These are phyloP conservation scores for Chrysotoxum bicinctum DNA, from an alignment of 2,888 invertebrate genomes.

Conservation along the genomic window DNA sequence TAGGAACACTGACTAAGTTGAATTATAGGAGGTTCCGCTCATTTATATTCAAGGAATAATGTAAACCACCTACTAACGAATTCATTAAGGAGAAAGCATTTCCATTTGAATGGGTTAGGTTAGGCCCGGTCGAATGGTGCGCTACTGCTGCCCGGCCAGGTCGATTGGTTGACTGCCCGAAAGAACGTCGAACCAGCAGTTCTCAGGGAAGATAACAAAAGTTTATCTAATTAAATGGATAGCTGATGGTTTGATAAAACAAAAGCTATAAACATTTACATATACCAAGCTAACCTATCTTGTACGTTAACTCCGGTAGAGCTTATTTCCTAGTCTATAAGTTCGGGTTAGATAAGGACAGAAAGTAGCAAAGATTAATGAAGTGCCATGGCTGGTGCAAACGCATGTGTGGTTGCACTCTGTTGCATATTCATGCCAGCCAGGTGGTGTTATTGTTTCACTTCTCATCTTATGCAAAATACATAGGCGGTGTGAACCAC, in stretches of 20 bases:
- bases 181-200: slow-evolving; percentile 20
- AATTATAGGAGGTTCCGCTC: slow-evolving; percentile 59
- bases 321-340: background rate
- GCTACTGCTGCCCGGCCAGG: background rate
- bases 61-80: slow-evolving; percentile 71
- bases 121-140: slow-evolving; percentile 10
- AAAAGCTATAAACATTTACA: slow-evolving; percentile 1
- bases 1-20: slow-evolving; percentile 25
- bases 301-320: background rate
- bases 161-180: background rate
- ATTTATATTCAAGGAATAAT: slow-evolving; percentile 70
- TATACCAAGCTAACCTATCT: background rate
- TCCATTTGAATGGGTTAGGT: slow-evolving; percentile 68
- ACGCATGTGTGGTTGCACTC: slow-evolving; percentile 41
- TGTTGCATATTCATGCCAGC: slow-evolving; percentile 51
- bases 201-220: slow-evolving; percentile 47
- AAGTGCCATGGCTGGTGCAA: slow-evolving; percentile 33
- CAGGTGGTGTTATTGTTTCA: slow-evolving; percentile 20
- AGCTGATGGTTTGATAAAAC: slow-evolving; percentile 57
- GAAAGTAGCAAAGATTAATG: slow-evolving; percentile 42
- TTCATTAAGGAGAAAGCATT: slow-evolving; percentile 70
- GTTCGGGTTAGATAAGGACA: slow-evolving; percentile 5
- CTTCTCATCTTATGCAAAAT: background rate
- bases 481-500: background rate
- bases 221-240: slow-evolving; percentile 70